phyloP scores from a whole-genome alignment of 2,797 vertebrate species.

The Microcaecilia unicolor region DNA sequence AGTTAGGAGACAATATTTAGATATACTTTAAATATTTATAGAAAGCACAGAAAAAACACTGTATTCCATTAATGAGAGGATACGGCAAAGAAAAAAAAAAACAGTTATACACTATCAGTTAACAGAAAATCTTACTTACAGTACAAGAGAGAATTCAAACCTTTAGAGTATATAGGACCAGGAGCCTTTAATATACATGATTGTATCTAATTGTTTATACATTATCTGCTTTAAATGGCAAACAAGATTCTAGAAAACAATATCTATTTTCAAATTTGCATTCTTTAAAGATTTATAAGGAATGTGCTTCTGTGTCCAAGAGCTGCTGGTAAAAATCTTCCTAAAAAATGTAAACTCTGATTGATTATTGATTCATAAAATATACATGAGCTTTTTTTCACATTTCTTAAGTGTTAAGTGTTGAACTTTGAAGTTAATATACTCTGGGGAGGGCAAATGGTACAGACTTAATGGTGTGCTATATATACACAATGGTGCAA shows the following conservation, averaged over 20 bases:
- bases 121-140: no score
- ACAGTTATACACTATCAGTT: background rate
- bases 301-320: slow-evolving; percentile 13
- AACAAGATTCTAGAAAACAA: slow-evolving; percentile 1
- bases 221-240: slow-evolving; percentile 14
- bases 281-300: slow-evolving; percentile 14
- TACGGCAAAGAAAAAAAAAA: slow-evolving; percentile 12
- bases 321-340: slow-evolving; percentile 10
- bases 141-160: slow-evolving; percentile 8
- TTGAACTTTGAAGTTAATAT: slow-evolving; percentile 31
- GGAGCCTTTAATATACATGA: slow-evolving; percentile 10
- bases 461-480: slow-evolving; percentile 46
- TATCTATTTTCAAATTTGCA: slow-evolving; percentile 7
- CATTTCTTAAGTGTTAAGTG: slow-evolving; percentile 33
- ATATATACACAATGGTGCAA: slow-evolving; percentile 42
- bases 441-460: slow-evolving; percentile 20
- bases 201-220: slow-evolving; percentile 22
- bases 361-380: slow-evolving; percentile 22
- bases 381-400: slow-evolving; percentile 24
- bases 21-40: slow-evolving; percentile 20
- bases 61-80: no score
- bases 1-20: slow-evolving; percentile 19
- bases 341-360: background rate
- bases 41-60: no score
- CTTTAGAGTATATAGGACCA: slow-evolving; percentile 13